Evolutionary conservation across 1,140 invertebrate genomes (phyloP).

Genomic region (Aphis craccivora): DNA sequence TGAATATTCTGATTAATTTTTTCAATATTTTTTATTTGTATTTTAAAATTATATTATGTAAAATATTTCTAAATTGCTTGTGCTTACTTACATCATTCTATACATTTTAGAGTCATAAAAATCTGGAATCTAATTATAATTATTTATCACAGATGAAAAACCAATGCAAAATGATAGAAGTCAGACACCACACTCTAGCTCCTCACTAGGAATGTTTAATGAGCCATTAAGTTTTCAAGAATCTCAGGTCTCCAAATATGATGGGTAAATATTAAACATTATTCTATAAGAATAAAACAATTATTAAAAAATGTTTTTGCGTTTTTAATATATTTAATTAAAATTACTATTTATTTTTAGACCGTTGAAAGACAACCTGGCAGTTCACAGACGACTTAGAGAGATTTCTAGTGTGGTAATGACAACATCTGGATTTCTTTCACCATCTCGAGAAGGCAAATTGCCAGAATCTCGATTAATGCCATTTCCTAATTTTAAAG

Average conservation of each 20-base stretch:
- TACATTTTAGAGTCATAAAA: not conserved
- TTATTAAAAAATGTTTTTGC: not conserved
- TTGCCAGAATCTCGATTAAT: slow-evolving; percentile 81
- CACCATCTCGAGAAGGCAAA: slow-evolving; percentile 89
- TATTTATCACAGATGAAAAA: slow-evolving; percentile 28
- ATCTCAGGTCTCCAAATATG: not conserved
- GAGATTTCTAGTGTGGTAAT: slow-evolving; percentile 95
- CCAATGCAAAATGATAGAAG: not conserved
- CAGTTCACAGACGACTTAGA: slow-evolving; percentile 72
- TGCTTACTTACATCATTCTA: not conserved
- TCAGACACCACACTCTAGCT: not conserved
- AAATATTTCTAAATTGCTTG: not conserved
- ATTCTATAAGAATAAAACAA: not conserved
- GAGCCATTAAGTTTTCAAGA: not conserved
- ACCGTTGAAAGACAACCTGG: not conserved
- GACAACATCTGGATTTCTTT: slow-evolving; percentile 91
- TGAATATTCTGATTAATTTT: not conserved
- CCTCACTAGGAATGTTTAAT: slow-evolving; percentile 16
- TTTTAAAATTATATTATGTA: too few species aligned
- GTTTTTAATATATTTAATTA: not conserved
- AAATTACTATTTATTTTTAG: not conserved
- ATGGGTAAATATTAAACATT: not conserved
- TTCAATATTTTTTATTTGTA: not conserved
- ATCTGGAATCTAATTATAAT: not conserved
- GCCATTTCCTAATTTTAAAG: slow-evolving; percentile 8